Percentiles rank a stretch among this genome's conserved stretches.
phyloP scores from a whole-genome alignment of 2,113 vertebrate species.

The Andinoacara biseriatus region DNA sequence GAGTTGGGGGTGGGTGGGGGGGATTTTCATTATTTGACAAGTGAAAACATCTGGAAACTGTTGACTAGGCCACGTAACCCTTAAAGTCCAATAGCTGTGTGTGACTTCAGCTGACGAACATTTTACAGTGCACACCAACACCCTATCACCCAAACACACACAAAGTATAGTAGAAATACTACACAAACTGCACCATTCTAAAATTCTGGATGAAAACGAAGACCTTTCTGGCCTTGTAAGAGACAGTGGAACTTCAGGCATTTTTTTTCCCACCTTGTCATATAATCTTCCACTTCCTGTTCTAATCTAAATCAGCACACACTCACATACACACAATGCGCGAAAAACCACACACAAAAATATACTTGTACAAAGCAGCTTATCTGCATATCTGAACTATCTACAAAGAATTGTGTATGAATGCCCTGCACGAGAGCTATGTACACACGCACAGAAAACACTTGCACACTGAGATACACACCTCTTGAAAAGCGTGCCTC shows the following conservation, averaged over 20 bases:
- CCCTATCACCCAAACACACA: not conserved
- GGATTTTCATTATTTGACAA: not conserved
- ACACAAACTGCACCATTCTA: not conserved
- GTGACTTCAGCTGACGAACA: not conserved
- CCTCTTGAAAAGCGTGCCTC: conserved; percentile 47
- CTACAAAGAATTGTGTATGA: not conserved
- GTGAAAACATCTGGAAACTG: conserved; percentile 57
- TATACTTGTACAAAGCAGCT: not conserved
- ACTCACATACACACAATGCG: not conserved
- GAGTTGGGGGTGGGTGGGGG: not conserved
- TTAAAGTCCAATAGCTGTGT: conserved; percentile 13
- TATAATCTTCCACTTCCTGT: conserved; percentile 13
- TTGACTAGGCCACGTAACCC: conserved; percentile 42
- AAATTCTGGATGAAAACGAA: not conserved
- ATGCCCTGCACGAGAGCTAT: conserved; percentile 10
- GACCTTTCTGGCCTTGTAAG: not conserved
- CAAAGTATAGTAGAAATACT: not conserved
- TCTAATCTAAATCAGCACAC: not conserved
- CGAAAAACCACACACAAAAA: not conserved
- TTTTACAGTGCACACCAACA: not conserved
- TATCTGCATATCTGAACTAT: not conserved
- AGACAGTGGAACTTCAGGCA: not conserved
- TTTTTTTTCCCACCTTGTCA: not conserved
- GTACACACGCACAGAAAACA: not conserved
- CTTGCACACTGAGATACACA: not conserved